Conservation (phyloP, 2,113 vertebrate species). For the Eulemur macaco region DNA sequence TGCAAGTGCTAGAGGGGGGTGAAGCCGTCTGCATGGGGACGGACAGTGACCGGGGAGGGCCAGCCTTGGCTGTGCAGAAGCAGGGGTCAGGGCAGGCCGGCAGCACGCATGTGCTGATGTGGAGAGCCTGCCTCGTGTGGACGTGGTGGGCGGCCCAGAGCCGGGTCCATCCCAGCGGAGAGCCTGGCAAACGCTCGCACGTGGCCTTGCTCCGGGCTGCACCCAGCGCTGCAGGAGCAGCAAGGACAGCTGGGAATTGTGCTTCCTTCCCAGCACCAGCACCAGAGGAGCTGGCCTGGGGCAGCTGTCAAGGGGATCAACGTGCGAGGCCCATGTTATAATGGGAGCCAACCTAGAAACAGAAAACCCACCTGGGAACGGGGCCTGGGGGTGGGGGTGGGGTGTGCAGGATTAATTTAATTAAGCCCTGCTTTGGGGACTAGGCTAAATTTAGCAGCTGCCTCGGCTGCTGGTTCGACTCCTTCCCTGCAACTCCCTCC, state of each 20-base stretch:
- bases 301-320: slow-evolving; percentile 71
- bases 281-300: slow-evolving; percentile 61
- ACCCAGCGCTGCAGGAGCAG: background rate
- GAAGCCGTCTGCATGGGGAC: background rate
- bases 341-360: slow-evolving; percentile 41
- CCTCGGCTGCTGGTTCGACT: slow-evolving; percentile 45
- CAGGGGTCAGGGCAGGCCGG: background rate
- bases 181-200: background rate
- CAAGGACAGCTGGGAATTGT: background rate
- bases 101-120: background rate
- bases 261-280: background rate
- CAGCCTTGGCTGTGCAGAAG: background rate
- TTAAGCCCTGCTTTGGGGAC: slow-evolving; percentile 73
- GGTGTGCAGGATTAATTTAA: slow-evolving; percentile 71
- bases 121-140: background rate
- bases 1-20: background rate
- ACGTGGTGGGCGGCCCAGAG: background rate
- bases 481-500: slow-evolving; percentile 43
- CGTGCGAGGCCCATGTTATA: slow-evolving; percentile 20
- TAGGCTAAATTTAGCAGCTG: slow-evolving; percentile 74
- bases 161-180: background rate
- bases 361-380: slow-evolving; percentile 54
- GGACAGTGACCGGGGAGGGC: background rate
- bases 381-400: background rate
- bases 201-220: background rate